phyloP scores from a whole-genome alignment of 2,113 vertebrate genomes.

The Corythornis madagascariensis region DNA sequence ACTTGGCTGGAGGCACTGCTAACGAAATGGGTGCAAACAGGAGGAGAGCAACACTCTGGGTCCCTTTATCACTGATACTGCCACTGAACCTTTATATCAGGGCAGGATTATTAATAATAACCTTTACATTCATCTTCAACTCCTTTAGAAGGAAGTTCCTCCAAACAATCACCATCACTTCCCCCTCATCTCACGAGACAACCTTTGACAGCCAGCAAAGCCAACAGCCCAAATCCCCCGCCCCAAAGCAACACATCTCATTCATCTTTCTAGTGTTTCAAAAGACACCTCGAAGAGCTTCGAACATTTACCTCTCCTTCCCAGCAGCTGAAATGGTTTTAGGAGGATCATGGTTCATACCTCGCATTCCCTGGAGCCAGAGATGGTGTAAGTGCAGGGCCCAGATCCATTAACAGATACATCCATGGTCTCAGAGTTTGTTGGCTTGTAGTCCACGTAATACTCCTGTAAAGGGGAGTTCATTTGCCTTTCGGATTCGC shows the following conservation, averaged over 20 bases:
- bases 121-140: too few species aligned
- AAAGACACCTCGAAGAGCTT: constrained; percentile 76
- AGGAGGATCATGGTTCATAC: constrained; percentile 96
- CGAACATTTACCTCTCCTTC: constrained; percentile 96
- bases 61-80: constrained; percentile 40
- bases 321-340: constrained; percentile 94
- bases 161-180: constrained; percentile 57
- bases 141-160: not conserved
- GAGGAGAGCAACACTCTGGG: not conserved
- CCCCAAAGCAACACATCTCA: constrained; percentile 61
- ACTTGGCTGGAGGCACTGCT: not conserved
- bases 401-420: constrained; percentile 97
- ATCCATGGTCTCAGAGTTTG: constrained; percentile 98
- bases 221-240: not conserved
- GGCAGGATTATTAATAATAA: too few species aligned
- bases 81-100: too few species aligned
- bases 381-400: constrained; percentile 98
- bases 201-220: constrained; percentile 68
- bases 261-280: constrained; percentile 72
- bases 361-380: constrained; percentile 99
- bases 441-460: constrained; percentile 99
- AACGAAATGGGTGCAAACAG: not conserved
- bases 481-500: constrained; percentile 90
- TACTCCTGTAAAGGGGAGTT: constrained; percentile 98
- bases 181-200: constrained; percentile 65